These are phyloP conservation scores for Ophioderma brevispina DNA, from an alignment of 35 echinoderm and acorn worm species.

Conservation along the genomic window DNA sequence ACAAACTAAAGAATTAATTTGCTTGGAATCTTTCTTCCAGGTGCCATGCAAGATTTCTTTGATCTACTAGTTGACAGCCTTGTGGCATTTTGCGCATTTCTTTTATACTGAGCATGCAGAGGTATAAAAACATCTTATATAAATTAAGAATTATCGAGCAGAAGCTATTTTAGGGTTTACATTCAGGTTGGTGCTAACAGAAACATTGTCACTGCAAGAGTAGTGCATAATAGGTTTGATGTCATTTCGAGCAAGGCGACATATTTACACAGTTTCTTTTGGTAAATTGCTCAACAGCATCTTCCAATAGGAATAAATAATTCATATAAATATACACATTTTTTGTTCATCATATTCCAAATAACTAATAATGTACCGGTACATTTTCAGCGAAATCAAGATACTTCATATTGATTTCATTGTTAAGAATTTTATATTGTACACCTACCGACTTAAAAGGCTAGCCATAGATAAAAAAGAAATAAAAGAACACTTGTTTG, in stretches of 20 bases:
- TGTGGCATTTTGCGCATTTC: not conserved
- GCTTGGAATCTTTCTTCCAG: not conserved
- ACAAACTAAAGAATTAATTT: not conserved
- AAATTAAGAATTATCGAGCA: not conserved
- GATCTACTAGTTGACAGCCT: not conserved
- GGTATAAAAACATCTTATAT: not conserved
- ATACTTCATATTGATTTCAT: slow-evolving; percentile 3
- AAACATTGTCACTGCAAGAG: not conserved
- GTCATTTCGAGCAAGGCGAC: too few species aligned
- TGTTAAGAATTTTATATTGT: not conserved
- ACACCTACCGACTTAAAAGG: not conserved
- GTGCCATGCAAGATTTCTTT: not conserved
- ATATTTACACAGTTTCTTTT: too few species aligned
- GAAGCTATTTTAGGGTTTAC: slow-evolving; percentile 1
- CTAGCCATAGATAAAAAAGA: not conserved
- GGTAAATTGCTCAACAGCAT: not conserved
- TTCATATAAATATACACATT: not conserved
- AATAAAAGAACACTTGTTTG: not conserved
- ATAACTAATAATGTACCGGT: not conserved
- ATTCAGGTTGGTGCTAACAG: not conserved
- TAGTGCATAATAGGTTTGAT: not conserved
- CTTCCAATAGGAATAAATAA: not conserved
- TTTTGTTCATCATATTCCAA: not conserved
- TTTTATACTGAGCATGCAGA: not conserved
- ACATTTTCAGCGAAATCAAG: slow-evolving; percentile 2